Evolutionary conservation across 92 coral and sea anemone genomes (phyloP), one percentile per base, ranked within the genome.

Genomic region (Epizoanthus ramosus): DNA sequence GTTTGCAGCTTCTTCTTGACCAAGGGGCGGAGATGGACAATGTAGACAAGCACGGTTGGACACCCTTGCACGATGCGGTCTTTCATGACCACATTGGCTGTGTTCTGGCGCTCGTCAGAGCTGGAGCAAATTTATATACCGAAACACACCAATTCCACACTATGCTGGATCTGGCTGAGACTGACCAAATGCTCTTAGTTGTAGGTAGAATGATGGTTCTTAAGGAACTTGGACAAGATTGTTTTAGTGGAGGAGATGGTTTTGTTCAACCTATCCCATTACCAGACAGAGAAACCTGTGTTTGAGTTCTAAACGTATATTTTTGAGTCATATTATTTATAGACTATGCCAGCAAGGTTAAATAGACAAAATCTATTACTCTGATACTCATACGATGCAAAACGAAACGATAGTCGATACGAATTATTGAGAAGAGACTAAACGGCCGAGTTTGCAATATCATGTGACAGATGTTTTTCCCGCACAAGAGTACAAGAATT

Each of bases 61-160:
- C 94, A 0, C 97, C 99, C 0, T 45, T 97, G 17, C 99, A 94
- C 64, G 95, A 95, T 75, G 98, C 99, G 0, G 99, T 94, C 19
- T 92, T 88, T 57, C 94, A 92, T 58, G 98, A 91, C 12, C 92
- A 94, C 65, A 69, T 90, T 37, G 87, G 74, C 18, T 97, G 99
- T 66, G 97, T 92, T 0, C 45, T 87, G 41, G 93, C 91, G 25
- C 76, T 97, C 31, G 87, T 97, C 17, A 89, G 88, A 47, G 94
- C 97, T 13, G 98, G 99, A 24, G 97, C 99, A 10, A 87, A 94
- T 15, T 66, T 94, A 6, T 28, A 79, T 33, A 85, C 92, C 0
- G 84, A 86, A 74, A 92, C 97, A 15, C 77, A 81, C 65, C 88
- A 84, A 15, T 88, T 90, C 85, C 79, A 72, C 37, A 86, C 92